phyloP scores from a whole-genome alignment of 2,888 invertebrate species.

The Dryococelus australis region DNA sequence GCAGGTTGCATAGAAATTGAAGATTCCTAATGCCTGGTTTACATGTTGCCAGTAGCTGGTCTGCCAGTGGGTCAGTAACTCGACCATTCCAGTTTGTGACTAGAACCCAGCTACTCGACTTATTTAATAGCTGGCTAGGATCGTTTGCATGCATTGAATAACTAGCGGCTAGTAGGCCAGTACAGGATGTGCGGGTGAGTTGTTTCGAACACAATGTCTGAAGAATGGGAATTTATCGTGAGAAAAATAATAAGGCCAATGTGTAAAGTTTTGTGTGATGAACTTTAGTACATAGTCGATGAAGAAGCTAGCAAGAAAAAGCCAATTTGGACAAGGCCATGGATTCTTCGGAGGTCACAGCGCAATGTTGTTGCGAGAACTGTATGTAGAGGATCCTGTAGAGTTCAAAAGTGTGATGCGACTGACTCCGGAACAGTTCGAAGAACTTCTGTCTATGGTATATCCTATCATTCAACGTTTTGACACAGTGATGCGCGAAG shows the following conservation, averaged over 20 bases:
- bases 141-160: background rate
- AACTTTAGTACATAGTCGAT: background rate
- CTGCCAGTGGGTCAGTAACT: background rate
- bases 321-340: background rate
- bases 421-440: no score
- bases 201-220: no score
- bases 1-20: no score
- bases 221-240: no score
- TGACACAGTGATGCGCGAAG: background rate
- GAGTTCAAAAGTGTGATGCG: no score
- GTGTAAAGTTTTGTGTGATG: background rate
- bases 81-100: background rate
- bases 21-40: no score
- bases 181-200: no score
- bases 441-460: no score
- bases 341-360: conserved; percentile 1
- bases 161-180: background rate
- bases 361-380: background rate
- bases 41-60: background rate
- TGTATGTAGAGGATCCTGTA: no score
- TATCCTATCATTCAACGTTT: no score
- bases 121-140: background rate
- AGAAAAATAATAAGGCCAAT: background rate
- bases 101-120: background rate
- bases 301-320: background rate